A percentile compares a stretch with the other conserved stretches of the same genome.
These are phyloP conservation scores for Cosmopolites sordidus DNA, from an alignment of 2,888 invertebrate genomes.

Conservation along the genomic window DNA sequence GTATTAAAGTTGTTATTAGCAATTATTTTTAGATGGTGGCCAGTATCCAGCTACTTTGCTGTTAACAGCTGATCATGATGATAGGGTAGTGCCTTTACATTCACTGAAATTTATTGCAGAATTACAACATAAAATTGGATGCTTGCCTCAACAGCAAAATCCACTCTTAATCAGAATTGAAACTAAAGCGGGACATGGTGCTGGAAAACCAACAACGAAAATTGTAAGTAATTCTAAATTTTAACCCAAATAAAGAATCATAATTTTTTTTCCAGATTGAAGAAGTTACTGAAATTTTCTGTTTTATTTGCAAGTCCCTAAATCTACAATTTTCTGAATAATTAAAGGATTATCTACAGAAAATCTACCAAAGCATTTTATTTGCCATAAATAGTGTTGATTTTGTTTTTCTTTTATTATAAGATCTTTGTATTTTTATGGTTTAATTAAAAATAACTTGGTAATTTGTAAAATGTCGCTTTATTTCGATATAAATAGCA, in stretches of 20 bases:
- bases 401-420: too few species aligned
- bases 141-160: slow-evolving; percentile 63
- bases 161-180: slow-evolving; percentile 89
- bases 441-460: too few species aligned
- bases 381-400: too few species aligned
- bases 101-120: slow-evolving; percentile 92
- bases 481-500: too few species aligned
- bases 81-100: slow-evolving; percentile 96
- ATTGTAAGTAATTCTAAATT: slow-evolving; percentile 62
- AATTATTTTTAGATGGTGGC: slow-evolving; percentile 38
- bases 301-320: slow-evolving; percentile 73
- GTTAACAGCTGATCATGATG: slow-evolving; percentile 97
- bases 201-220: slow-evolving; percentile 94
- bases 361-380: too few species aligned
- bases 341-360: neutral
- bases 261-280: slow-evolving; percentile 69
- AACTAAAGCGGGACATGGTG: slow-evolving; percentile 94
- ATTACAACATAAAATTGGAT: slow-evolving; percentile 72
- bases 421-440: too few species aligned
- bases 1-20: neutral
- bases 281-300: slow-evolving; percentile 84
- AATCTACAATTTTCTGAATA: slow-evolving; percentile 48
- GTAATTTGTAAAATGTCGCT: too few species aligned
- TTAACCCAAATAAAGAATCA: too few species aligned
- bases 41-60: slow-evolving; percentile 91